Evolutionary conservation across 1,140 invertebrate genomes (phyloP).

Genomic region (Carcinoscorpius rotundicauda): DNA sequence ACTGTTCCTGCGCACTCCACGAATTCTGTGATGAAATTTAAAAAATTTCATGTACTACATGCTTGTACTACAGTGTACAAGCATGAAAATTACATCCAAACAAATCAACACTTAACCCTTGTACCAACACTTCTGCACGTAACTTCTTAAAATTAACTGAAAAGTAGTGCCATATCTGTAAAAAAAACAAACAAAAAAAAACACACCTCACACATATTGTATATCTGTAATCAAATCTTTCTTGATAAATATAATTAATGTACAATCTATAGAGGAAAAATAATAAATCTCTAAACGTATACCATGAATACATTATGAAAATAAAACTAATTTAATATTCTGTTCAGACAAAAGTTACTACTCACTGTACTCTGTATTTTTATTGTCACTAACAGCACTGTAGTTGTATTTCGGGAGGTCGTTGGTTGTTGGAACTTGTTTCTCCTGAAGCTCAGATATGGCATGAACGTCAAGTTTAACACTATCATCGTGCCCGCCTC

Average conservation of each 20-base stretch:
- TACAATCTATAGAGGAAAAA: slow-evolving; percentile 1
- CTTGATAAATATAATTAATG: too few relatives aligned
- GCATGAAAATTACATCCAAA: neutral
- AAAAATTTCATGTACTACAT: neutral
- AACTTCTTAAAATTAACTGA: too few relatives aligned
- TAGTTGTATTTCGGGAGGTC: slow-evolving; percentile 91
- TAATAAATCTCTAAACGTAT: neutral
- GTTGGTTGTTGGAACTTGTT: slow-evolving; percentile 65
- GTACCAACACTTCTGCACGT: too few relatives aligned
- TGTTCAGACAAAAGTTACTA: neutral
- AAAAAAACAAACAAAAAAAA: slow-evolving; percentile 8
- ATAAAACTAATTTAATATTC: neutral
- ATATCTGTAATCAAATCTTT: neutral
- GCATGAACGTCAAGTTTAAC: slow-evolving; percentile 89
- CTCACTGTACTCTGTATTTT: slow-evolving; percentile 49
- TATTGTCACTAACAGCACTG: slow-evolving; percentile 42
- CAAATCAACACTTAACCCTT: neutral
- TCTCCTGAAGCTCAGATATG: slow-evolving; percentile 77
- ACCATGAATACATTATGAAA: too few relatives aligned
- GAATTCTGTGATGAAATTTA: slow-evolving; percentile 33
- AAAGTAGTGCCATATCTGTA: too few relatives aligned
- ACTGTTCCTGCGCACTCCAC: slow-evolving; percentile 38
- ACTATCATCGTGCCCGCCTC: slow-evolving; percentile 58
- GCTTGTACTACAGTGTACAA: neutral
- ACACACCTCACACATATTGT: slow-evolving; percentile 1